Evolutionary conservation across 2,888 invertebrate species (phyloP), one percentile per base, ranked within the genome.

Genomic region (Cyaniris semiargus): DNA sequence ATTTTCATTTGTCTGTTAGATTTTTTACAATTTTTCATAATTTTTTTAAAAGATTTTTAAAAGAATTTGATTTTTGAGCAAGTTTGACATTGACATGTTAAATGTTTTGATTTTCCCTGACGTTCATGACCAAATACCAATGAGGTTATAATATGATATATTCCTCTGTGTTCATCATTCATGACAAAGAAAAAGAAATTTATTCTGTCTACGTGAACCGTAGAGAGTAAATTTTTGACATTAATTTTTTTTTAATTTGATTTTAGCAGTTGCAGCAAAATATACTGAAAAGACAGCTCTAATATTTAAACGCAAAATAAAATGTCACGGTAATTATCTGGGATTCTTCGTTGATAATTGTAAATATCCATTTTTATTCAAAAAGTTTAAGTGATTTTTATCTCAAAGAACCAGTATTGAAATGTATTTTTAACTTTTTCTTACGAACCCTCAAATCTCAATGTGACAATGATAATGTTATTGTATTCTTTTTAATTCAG

Each of bases 401-500:
- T 48, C 1, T 6, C 1, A 48, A 23, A 15, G 27, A 48, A 23
- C 3, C 0, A 0, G 1, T 27, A 23, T 23, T 60, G 0, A 23
- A 60, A 60, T 2, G 13, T 4, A 23, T 60, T 23, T 60, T 60
- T 1, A 5, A 66, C 1, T 31, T 27, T 66, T 27, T 66, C 66
- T 38, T 38, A 66, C 23, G 23, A 70, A 21, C 2, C 21, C 7
- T 38, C n/a, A n/a, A n/a, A n/a, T n/a, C n/a, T n/a, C 15, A 56
- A 48, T 56, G 21, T 53, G 21, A 56, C 23, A 76, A 76, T 56
- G 58, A 66, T 74, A 76, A 76, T 56, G 58, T 58, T 74, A 77
- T 70, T 79, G 78, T 79, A 60, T 79, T 77, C 76, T 38, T 23
- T 21, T 60, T 48, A 79, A 72, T 76, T 44, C 66, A 80, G 79